A percentile compares a stretch with the other conserved stretches of the same genome.
These are phyloP conservation scores for Protonemura montana DNA, from an alignment of 2,888 invertebrate species.

Conservation along the genomic window DNA sequence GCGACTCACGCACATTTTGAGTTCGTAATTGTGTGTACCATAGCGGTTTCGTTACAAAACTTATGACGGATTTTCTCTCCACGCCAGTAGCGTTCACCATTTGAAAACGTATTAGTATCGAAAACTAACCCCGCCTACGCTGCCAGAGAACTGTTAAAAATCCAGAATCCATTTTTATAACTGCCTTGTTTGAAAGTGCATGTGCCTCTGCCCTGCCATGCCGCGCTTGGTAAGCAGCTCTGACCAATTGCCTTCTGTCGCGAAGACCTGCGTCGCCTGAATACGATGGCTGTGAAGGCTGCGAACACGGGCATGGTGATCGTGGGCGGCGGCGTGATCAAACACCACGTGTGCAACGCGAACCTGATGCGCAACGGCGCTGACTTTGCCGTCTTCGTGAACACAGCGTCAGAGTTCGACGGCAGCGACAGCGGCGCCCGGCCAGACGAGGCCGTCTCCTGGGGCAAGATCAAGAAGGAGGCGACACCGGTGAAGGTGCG, in stretches of 20 bases:
- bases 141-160: no score
- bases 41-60: no score
- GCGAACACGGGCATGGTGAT: conserved; percentile 95
- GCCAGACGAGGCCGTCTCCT: conserved; percentile 98
- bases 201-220: no score
- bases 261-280: conserved; percentile 84
- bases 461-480: conserved; percentile 94
- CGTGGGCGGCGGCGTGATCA: conserved; percentile 94
- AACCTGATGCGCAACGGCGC: conserved; percentile 99
- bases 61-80: no score
- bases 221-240: no score
- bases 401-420: conserved; percentile 95
- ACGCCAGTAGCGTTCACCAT: no score
- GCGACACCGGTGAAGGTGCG: conserved; percentile 87
- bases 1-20: no score
- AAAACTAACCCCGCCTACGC: no score
- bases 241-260: not conserved
- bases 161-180: no score
- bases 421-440: conserved; percentile 97
- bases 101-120: no score
- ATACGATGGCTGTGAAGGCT: conserved; percentile 93
- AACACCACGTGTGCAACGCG: conserved; percentile 99
- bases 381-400: conserved; percentile 93
- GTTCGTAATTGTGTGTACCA: no score
- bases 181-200: no score